Conservation (phyloP, 2,888 invertebrate genomes). For the Galeruca laticollis region DNA sequence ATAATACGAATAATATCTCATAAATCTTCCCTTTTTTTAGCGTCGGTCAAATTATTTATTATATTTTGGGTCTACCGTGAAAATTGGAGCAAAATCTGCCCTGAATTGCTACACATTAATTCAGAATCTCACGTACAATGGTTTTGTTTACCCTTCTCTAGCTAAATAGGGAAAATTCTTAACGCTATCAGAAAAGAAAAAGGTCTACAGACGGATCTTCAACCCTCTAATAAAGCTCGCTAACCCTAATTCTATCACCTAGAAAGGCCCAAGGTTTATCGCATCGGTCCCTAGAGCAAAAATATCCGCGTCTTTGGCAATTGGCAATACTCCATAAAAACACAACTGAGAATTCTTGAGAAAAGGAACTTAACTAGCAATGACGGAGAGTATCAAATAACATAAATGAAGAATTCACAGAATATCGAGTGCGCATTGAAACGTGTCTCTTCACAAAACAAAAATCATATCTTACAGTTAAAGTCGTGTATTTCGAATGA, state of each 20-base stretch:
- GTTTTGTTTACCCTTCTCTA: conserved; percentile 35
- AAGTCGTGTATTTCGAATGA: too few relatives aligned
- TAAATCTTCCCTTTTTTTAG: neutral
- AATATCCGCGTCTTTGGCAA: conserved; percentile 26
- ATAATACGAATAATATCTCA: neutral
- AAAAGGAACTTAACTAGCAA: neutral
- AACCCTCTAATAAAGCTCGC: conserved; percentile 32
- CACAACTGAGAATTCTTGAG: conserved; percentile 16
- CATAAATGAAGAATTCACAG: too few relatives aligned
- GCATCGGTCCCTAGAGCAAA: conserved; percentile 30
- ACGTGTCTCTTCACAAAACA: too few relatives aligned
- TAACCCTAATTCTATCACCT: conserved; percentile 35
- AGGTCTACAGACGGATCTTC: conserved; percentile 30
- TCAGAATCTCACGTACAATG: conserved; percentile 32
- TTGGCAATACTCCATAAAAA: conserved; percentile 23
- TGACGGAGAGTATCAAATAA: too few relatives aligned
- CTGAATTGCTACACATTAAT: conserved; percentile 25
- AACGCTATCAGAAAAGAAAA: conserved; percentile 35
- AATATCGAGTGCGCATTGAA: too few relatives aligned
- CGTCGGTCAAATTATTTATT: neutral
- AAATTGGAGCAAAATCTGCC: conserved; percentile 26
- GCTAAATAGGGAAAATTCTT: conserved; percentile 35
- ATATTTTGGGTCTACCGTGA: conserved; percentile 4
- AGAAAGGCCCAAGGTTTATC: conserved; percentile 30
- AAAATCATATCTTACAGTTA: too few relatives aligned